Conservation (phyloP, 2,888 invertebrate species). For the Cantharis rufa region DNA sequence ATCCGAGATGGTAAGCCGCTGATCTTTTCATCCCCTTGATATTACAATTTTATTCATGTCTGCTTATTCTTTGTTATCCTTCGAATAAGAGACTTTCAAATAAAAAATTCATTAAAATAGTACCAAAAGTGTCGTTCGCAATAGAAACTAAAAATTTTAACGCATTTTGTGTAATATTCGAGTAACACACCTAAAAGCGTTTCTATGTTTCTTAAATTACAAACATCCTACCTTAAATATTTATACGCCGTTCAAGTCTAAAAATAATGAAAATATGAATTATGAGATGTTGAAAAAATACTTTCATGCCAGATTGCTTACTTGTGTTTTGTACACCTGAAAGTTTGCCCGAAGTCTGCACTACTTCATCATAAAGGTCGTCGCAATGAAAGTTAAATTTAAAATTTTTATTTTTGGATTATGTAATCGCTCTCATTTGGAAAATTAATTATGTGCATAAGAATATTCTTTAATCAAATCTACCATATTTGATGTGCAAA, state of each 20-base stretch:
- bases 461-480: background rate
- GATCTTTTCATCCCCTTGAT: background rate
- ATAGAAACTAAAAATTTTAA: background rate
- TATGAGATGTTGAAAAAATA: background rate
- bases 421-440: background rate
- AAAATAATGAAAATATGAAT: conserved; percentile 13
- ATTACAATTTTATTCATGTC: background rate
- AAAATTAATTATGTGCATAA: no score
- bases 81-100: background rate
- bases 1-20: background rate
- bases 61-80: background rate
- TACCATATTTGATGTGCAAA: conserved; percentile 5
- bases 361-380: background rate
- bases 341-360: background rate
- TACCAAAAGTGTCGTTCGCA: background rate
- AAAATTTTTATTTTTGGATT: background rate
- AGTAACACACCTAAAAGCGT: background rate
- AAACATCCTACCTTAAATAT: conserved; percentile 4
- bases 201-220: conserved; percentile 11
- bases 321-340: background rate
- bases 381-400: background rate
- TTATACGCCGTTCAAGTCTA: conserved; percentile 2
- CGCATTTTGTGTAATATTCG: background rate
- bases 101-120: background rate
- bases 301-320: background rate